Conservation (phyloP, 2,797 vertebrate species). For the Parauchenoglanis punctatus region DNA sequence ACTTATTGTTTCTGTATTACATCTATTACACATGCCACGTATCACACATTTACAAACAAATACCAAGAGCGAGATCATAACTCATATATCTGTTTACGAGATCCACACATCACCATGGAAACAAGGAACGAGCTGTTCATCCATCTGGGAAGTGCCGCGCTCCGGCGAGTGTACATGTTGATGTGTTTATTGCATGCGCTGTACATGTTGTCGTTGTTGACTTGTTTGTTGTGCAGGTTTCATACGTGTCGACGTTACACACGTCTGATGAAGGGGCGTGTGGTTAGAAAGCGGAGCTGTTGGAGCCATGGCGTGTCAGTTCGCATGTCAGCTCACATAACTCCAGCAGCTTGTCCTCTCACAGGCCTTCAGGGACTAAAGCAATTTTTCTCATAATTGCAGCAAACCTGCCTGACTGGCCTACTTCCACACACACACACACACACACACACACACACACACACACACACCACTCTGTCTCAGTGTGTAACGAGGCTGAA, state of each 20-base stretch:
- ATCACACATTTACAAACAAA: neutral
- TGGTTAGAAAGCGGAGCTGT: neutral
- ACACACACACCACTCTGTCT: neutral
- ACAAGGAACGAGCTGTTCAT: neutral
- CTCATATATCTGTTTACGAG: neutral
- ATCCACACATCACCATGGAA: neutral
- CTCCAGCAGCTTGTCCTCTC: constrained; percentile 50
- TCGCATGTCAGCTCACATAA: constrained; percentile 53
- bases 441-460: constrained; percentile 16
- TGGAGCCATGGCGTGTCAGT: neutral
- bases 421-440: constrained; percentile 56
- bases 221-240: neutral
- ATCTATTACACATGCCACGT: neutral
- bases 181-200: neutral
- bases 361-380: constrained; percentile 71
- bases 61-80: neutral
- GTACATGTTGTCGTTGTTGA: neutral
- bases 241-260: neutral
- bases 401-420: constrained; percentile 79
- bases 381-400: constrained; percentile 78
- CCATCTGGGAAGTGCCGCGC: neutral
- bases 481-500: neutral
- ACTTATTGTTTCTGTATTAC: too few relatives aligned
- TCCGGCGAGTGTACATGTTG: neutral
- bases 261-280: neutral